phyloP scores from a whole-genome alignment of 2,113 vertebrate species.

The Taurulus bubalis region DNA sequence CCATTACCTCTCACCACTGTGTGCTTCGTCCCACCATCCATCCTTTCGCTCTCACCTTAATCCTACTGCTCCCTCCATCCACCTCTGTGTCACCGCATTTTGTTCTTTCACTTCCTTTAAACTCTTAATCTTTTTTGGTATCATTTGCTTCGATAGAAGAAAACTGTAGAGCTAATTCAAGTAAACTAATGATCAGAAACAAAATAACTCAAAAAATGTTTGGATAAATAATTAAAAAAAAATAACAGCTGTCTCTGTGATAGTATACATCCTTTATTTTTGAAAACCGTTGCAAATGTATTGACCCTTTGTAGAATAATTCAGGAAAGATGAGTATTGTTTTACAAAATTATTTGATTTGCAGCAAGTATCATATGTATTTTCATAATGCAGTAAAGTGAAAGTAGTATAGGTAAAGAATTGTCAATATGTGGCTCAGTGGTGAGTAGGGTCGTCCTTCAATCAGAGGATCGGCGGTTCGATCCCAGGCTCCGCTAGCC shows the following conservation, averaged over 20 bases:
- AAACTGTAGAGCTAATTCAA: background rate
- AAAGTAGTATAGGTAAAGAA: background rate
- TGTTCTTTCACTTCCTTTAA: conserved; percentile 9
- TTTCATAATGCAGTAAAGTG: background rate
- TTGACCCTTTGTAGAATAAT: background rate
- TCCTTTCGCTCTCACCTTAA: conserved; percentile 59
- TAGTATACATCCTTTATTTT: background rate
- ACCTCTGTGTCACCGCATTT: conserved; percentile 32
- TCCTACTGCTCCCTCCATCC: conserved; percentile 39
- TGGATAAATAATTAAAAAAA: background rate
- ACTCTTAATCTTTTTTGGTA: conserved; percentile 1
- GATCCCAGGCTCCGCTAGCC: no score
- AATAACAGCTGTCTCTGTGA: background rate
- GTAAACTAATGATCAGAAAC: background rate
- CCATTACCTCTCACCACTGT: conserved; percentile 72
- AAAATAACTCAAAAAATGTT: background rate
- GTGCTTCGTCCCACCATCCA: conserved; percentile 48
- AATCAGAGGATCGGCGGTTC: no score
- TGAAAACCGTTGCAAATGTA: background rate
- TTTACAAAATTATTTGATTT: background rate
- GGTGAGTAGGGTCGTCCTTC: no score
- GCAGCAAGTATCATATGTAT: background rate
- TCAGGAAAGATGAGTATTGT: conserved; percentile 4
- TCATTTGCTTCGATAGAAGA: background rate
- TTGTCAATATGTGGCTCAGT: no score